Evolutionary conservation across 2,888 invertebrate species (phyloP), one percentile per base, ranked within the genome.

Genomic region (Amphipyra tragopoginis): DNA sequence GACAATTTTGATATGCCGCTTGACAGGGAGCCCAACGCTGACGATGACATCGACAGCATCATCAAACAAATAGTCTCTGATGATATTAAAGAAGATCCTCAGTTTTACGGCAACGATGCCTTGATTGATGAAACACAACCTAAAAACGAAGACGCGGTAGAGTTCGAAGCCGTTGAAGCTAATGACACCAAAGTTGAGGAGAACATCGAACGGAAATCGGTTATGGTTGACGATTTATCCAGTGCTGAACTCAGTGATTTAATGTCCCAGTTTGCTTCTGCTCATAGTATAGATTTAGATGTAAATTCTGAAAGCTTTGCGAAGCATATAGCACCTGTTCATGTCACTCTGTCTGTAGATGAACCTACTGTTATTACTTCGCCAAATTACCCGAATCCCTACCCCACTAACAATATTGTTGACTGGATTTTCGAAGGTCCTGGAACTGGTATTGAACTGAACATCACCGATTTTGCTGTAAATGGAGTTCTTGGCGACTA

Each of bases 361-460:
- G 81, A 86, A 15, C 79, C 87, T 1, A 77, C 81, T 1, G 72
- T 83, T 0, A 65, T 94, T 1, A 86, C 84, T 0, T 93, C 93
- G 1, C 91, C 90, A 0, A 81, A 86, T 13, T 91, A 87, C 40
- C 93, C 93, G 0, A 58, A 43, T 0, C 66, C 76, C 1, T 94
- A 94, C 53, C 90, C 91, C 0, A 83, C 86, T 0, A 85, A 88
- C 47, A 86, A 84, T 10, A 78, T 86, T 0, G 70, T 88, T 0
- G 94, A 94, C 55, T 94, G 92, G 92, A 76, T 92, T 8, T 76
- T 94, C 5, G 84, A 88, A 26, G 93, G 93, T 0, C 85, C 89
- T 2, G 94, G 94, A 1, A 72, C 74, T 11, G 95, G 95, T 0
- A 90, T 95, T 5, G 95, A 95, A 66, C 61, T 95, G 34, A 94